Conservation (phyloP, 2,113 vertebrate species). For the Elgaria multicarinata region DNA sequence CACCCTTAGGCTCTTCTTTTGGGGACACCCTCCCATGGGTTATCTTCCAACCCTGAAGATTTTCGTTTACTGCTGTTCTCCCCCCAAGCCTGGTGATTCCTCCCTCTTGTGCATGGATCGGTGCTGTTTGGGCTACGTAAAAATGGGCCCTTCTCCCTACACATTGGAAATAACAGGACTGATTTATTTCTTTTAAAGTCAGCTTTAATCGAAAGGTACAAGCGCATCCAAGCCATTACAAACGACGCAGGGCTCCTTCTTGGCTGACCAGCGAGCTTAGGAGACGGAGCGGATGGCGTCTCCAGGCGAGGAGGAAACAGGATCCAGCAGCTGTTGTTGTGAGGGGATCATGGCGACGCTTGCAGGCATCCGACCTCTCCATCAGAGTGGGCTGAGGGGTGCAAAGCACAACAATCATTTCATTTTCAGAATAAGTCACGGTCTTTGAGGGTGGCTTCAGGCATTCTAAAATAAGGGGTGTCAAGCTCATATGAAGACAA, state of each 20-base stretch:
- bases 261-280: background rate
- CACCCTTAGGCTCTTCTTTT: too few species aligned
- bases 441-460: background rate
- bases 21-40: too few species aligned
- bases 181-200: background rate
- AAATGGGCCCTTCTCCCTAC: background rate
- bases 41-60: background rate
- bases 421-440: background rate
- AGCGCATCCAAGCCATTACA: background rate
- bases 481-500: too few species aligned
- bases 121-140: background rate
- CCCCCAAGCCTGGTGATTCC: background rate
- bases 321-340: background rate
- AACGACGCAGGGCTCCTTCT: background rate
- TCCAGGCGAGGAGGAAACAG: background rate
- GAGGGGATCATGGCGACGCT: background rate
- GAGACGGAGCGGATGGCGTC: background rate
- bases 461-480: too few species aligned
- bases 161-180: background rate
- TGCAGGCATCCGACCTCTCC: background rate
- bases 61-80: too few species aligned
- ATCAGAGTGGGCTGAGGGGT: background rate
- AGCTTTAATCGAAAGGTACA: background rate
- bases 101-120: background rate
- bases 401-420: background rate